These are phyloP conservation scores for Drosophila lacteicornis DNA, from an alignment of 1,140 invertebrate genomes.

Conservation along the genomic window DNA sequence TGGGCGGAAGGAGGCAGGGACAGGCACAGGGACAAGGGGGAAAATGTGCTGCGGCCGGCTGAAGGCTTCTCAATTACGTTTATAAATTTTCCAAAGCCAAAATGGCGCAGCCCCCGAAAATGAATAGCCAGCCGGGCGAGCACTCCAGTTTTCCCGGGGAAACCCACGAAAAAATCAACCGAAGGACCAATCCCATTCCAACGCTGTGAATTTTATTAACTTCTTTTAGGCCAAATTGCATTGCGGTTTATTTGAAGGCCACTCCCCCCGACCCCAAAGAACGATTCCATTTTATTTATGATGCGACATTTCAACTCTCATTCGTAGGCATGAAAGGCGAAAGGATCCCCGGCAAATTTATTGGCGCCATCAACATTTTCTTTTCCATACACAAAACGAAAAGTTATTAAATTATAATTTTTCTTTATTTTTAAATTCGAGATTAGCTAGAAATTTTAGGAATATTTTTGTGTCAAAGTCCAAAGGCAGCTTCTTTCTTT, in stretches of 20 bases:
- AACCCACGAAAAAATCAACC: conserved; percentile 3
- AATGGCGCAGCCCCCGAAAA: conserved; percentile 69
- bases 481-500: too few relatives aligned
- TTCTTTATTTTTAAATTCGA: too few relatives aligned
- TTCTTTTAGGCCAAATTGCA: conserved; percentile 80
- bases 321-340: conserved; percentile 52
- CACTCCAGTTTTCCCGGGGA: conserved; percentile 2
- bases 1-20: conserved; percentile 19
- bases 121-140: conserved; percentile 62
- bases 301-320: conserved; percentile 72
- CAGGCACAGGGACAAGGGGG: not conserved
- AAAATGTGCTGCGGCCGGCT: conserved; percentile 15
- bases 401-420: not conserved
- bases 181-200: conserved; percentile 16
- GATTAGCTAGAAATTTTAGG: too few relatives aligned
- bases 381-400: conserved; percentile 35
- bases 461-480: too few relatives aligned
- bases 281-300: conserved; percentile 68
- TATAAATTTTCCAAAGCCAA: conserved; percentile 77
- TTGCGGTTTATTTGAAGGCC: conserved; percentile 78
- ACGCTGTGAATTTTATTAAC: conserved; percentile 74
- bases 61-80: conserved; percentile 74
- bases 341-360: conserved; percentile 51
- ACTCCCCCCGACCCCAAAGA: conserved; percentile 8
- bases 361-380: conserved; percentile 64